Base-by-base conservation (phyloP, 2,888 invertebrate genomes). In the Clunio marinus region DNA sequence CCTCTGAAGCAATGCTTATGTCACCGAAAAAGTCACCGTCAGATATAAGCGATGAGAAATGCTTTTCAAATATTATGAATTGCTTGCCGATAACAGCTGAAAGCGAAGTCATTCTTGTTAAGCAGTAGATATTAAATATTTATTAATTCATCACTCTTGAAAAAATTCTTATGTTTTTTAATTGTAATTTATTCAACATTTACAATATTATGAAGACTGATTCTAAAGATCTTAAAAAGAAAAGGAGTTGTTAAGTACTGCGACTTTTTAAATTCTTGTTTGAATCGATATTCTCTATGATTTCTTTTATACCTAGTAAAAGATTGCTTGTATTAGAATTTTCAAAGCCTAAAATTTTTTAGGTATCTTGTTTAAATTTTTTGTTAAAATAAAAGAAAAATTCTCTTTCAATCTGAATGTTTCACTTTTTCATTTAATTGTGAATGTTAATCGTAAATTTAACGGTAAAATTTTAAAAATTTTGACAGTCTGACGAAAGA, bases 61-160 rank as follows among this genome's bases (percentile, higher is more conserved):
- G 46, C 24, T 62, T 41, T 22, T 15, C n/a, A 4, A 46, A 41
- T 27, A 46, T 46, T 17, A 65, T 65, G 46, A 65, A 27, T 7
- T 27, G 28, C 24, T n/a, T 65, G 27, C 62, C 62, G 1, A 62
- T 62, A 35, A 37, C 41, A 15, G 13, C 62, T 15, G 63, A 65
- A 24, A 46, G 46, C n/a, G 63, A 65, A 65, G 41, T 65, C 27
- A 46, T 65, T 7, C 13, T 65, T 28, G 63, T 65, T 45, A 65
- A 65, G 28, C 63, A 65, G 17, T 65, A 65, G 28, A 45, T 32
- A 32, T 7, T 32, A 22, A 51, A 8, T 51, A 51, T 22, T 22
- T 51, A 51, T 17, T 5, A 32, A 32, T 32, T 32, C 32, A 32
- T 4, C 17, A 17, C 7, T 4, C 3, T 20, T 51, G 7, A 51